Base-by-base conservation (phyloP, 2,113 vertebrate species). In the Heliornis fulica region DNA sequence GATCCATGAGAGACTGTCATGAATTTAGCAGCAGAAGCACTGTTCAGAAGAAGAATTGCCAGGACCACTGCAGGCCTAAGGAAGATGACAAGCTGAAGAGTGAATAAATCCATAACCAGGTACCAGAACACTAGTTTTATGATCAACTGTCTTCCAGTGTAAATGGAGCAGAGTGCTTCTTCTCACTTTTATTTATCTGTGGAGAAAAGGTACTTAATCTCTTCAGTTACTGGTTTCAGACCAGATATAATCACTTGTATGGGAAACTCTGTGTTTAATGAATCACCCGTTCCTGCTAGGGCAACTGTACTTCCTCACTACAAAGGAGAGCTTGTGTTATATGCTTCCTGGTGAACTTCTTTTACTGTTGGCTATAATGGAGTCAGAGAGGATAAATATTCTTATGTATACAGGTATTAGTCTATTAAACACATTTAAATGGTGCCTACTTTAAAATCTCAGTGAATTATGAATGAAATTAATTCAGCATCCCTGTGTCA, bases 101-200 rank as follows among this genome's bases (percentile, higher is more conserved):
- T 94, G 84, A 97, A 95, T 90, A 93, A 94, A 96, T 94, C 82
- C 93, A 88, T 85, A 90, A 90, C 28, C 56, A 75, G 79, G 76
- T 86, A 93, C 34, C 88, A 95, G 92, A 95, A 90, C 93, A 95
- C 26, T 90, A 75, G 79, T 74, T 95, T 92, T 92, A 93, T 90
- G 88, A 95, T 83, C 83, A 88, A 77, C 83, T 95, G 76, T 89
- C 60, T 94, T 59, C 63, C 65, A 81, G 71, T 82, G 43, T 88
- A 91, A 96, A 92, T 90, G 76, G 63, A 88, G 78, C 31, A 64
- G 29, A 92, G 60, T 75, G 46, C 11, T 75, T 4, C 66, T 79
- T 71, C 82, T 86, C 0, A 0, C 29, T 94, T 90, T 86, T 86
- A 90, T 86, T 93, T 93, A 88, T 90, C 71, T 71, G 63, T 63